A percentile compares a stretch with the other conserved stretches of the same genome.
phyloP scores from a whole-genome alignment of 2,888 invertebrate species.

The Horisme vitalbata region DNA sequence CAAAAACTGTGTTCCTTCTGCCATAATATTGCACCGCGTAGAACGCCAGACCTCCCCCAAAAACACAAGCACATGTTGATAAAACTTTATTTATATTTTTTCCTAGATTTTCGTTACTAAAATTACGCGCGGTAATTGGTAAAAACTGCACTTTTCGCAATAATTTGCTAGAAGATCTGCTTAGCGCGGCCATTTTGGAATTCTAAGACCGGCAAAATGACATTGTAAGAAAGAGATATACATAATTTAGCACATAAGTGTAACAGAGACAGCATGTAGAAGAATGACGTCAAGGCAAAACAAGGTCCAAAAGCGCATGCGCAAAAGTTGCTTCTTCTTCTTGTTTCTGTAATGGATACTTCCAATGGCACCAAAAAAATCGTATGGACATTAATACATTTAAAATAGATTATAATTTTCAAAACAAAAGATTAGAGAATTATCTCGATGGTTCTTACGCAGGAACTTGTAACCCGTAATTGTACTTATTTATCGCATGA shows the following conservation, averaged over 20 bases:
- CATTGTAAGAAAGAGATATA: conserved; percentile 43
- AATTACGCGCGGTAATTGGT: conserved; percentile 58
- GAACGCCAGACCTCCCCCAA: conserved; percentile 65
- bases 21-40: conserved; percentile 65
- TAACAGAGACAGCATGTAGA: no score
- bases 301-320: no score
- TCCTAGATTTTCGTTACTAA: conserved; percentile 56
- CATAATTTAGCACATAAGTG: neutral
- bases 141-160: conserved; percentile 65
- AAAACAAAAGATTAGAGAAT: no score
- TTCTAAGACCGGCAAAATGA: conserved; percentile 64
- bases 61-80: conserved; percentile 69
- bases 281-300: no score
- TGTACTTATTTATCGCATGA: no score
- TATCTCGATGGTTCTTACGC: no score
- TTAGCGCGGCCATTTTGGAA: conserved; percentile 79
- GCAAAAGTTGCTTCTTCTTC: no score
- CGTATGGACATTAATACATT: no score
- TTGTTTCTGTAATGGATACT: no score
- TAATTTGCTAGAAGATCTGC: conserved; percentile 70
- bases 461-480: no score
- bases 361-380: no score
- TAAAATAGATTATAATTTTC: no score
- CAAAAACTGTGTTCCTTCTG: conserved; percentile 66
- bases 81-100: conserved; percentile 56